phyloP scores from a whole-genome alignment of 2,888 invertebrate species.

The Endomychus coccineus region DNA sequence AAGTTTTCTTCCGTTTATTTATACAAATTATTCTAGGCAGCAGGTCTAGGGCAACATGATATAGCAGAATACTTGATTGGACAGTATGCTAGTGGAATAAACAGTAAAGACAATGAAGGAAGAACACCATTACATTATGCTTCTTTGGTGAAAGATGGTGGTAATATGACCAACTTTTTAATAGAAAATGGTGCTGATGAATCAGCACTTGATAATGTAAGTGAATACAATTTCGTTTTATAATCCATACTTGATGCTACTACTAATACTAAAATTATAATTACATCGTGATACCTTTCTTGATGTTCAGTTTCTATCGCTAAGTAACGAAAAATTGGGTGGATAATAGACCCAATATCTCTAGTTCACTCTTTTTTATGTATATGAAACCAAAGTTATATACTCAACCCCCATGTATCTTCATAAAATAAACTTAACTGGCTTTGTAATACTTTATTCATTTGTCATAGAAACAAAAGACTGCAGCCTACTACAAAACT shows the following conservation, averaged over 20 bases:
- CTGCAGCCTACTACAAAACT: slow-evolving; percentile 70
- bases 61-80: slow-evolving; percentile 67
- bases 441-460: no score
- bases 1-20: no score
- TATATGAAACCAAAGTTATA: no score
- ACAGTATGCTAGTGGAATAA: slow-evolving; percentile 60
- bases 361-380: no score
- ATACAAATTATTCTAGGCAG: no score
- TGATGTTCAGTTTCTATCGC: no score
- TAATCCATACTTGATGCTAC: no score
- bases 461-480: slow-evolving; percentile 73
- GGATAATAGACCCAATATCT: no score
- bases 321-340: no score
- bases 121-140: slow-evolving; percentile 86
- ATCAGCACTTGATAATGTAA: slow-evolving; percentile 74
- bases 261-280: no score
- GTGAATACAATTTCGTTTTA: slow-evolving; percentile 30
- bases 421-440: no score
- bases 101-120: slow-evolving; percentile 71
- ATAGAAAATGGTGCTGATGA: slow-evolving; percentile 79
- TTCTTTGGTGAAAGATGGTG: slow-evolving; percentile 70
- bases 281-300: neutral
- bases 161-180: slow-evolving; percentile 68
- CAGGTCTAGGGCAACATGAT: slow-evolving; percentile 69
- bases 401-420: no score